phyloP scores from a whole-genome alignment of 2,888 invertebrate genomes.

The Drosophila diplacantha region DNA sequence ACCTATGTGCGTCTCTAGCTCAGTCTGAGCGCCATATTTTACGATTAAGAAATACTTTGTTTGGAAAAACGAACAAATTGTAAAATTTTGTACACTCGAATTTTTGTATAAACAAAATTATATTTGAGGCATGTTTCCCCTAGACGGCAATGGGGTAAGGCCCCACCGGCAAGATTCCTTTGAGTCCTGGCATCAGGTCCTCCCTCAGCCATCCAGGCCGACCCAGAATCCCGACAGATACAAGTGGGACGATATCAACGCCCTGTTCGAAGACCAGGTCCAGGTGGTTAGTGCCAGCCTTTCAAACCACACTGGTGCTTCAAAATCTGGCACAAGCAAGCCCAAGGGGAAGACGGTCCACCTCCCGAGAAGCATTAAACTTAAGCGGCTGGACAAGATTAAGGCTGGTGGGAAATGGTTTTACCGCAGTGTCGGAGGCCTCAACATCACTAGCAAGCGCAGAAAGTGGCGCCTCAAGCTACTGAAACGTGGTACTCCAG shows the following conservation, averaged over 20 bases:
- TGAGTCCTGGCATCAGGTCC: not conserved
- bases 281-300: not conserved
- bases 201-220: not conserved
- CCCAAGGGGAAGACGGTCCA: not conserved
- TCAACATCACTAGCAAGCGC: no score
- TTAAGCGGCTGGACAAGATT: not conserved
- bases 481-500: not conserved
- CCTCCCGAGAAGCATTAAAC: no score
- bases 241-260: not conserved
- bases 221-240: not conserved
- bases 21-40: not conserved
- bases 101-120: no score
- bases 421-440: not conserved
- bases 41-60: no score
- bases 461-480: not conserved
- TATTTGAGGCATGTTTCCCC: not conserved
- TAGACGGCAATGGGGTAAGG: not conserved
- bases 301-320: not conserved
- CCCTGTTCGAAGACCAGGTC: not conserved
- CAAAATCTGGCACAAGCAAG: no score
- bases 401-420: not conserved
- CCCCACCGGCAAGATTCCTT: not conserved
- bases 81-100: no score
- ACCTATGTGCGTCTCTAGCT: no score
- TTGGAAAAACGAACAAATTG: not conserved